These are phyloP conservation scores for Microtus oregoni DNA, from an alignment of 2,113 vertebrate species.

Conservation along the genomic window DNA sequence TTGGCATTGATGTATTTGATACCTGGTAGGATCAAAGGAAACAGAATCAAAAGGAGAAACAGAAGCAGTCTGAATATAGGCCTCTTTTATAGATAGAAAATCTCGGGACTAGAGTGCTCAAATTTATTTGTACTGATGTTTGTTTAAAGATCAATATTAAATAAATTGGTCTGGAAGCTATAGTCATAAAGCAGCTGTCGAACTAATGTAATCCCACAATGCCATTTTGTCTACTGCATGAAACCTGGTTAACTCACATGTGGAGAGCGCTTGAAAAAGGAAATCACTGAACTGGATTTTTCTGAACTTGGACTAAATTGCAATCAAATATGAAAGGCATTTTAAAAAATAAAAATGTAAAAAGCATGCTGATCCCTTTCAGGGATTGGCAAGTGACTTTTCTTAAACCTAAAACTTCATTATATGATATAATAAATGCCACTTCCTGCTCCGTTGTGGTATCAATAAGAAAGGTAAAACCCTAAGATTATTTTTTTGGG, in stretches of 20 bases:
- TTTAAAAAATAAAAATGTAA: constrained; percentile 20
- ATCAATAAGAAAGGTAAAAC: neutral
- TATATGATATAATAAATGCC: neutral
- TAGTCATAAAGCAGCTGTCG: constrained; percentile 93
- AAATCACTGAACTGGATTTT: constrained; percentile 90
- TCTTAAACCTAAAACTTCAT: neutral
- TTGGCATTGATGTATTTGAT: constrained; percentile 91
- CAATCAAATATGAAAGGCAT: constrained; percentile 6
- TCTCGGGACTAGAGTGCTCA: constrained; percentile 89
- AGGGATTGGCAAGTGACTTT: neutral
- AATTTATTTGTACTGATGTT: constrained; percentile 94
- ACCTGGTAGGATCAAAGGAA: constrained; percentile 91
- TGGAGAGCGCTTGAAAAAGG: constrained; percentile 86
- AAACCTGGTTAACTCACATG: constrained; percentile 92
- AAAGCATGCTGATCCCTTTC: neutral
- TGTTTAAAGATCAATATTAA: constrained; percentile 96
- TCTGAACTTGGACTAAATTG: constrained; percentile 81
- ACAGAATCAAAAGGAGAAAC: constrained; percentile 90
- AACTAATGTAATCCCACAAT: constrained; percentile 94
- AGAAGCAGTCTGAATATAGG: constrained; percentile 88
- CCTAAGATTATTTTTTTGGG: neutral
- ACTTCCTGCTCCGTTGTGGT: neutral
- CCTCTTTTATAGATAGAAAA: constrained; percentile 89
- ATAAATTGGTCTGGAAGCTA: constrained; percentile 94
- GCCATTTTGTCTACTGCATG: constrained; percentile 92